Evolutionary conservation across 2,888 invertebrate species (phyloP).

Genomic region (Volucella zonaria): DNA sequence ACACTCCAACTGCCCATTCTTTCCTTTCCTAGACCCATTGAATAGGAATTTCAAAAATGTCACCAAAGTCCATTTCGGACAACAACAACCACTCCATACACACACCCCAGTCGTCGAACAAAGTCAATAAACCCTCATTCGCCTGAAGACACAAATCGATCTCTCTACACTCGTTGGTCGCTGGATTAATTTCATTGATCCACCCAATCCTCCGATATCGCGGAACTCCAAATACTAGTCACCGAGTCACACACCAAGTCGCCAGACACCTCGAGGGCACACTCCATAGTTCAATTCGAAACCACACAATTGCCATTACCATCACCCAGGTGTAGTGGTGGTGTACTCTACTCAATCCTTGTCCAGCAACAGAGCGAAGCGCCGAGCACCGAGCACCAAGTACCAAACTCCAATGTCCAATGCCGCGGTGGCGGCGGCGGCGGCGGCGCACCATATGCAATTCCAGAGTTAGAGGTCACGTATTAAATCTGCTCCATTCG

Average conservation of each 20-base stretch:
- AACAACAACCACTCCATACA: background rate
- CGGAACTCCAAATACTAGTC: slow-evolving; percentile 41
- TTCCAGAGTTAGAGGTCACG: slow-evolving; percentile 75
- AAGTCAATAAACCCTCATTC: slow-evolving; percentile 56
- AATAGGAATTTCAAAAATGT: slow-evolving; percentile 16
- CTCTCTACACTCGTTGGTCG: slow-evolving; percentile 11
- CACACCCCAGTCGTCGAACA: slow-evolving; percentile 2
- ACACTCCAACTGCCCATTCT: too few relatives aligned
- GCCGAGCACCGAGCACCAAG: too few relatives aligned
- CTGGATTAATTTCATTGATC: slow-evolving; percentile 69
- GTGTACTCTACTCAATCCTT: slow-evolving; percentile 47
- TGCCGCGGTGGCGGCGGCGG: slow-evolving; percentile 39
- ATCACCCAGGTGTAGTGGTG: slow-evolving; percentile 51
- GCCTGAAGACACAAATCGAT: slow-evolving; percentile 64
- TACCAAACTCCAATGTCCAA: too few relatives aligned
- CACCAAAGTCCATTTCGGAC: background rate
- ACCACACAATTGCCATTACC: slow-evolving; percentile 57
- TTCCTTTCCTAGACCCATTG: too few relatives aligned
- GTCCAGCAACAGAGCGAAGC: background rate
- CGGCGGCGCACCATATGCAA: slow-evolving; percentile 61
- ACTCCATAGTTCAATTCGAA: slow-evolving; percentile 14
- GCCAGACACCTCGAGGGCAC: slow-evolving; percentile 61
- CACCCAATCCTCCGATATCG: slow-evolving; percentile 56
- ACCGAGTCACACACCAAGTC: slow-evolving; percentile 23
- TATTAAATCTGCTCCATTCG: slow-evolving; percentile 74